Evolutionary conservation across 37 sponge, comb jelly and placozoan genomes (phyloP).

Genomic region (Dysidea cf. avara): DNA sequence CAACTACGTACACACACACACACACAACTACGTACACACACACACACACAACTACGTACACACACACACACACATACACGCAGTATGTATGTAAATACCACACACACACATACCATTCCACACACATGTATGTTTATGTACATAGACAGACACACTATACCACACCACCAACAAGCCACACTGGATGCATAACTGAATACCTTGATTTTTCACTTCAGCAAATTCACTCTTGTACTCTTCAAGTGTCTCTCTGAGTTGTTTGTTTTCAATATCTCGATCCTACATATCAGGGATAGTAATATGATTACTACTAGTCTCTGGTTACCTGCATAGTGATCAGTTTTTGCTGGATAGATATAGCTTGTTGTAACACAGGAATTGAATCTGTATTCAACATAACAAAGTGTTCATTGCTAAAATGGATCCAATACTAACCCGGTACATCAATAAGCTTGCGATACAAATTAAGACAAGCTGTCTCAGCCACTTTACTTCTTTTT

Average conservation of each 20-base stretch:
- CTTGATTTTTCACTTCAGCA: constrained; percentile 90
- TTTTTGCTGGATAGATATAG: constrained; percentile 62
- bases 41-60: constrained; percentile 20
- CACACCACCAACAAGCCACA: too few species aligned
- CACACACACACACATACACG: constrained; percentile 20
- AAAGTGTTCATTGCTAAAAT: neutral
- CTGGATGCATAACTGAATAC: too few species aligned
- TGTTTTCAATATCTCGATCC: constrained; percentile 88
- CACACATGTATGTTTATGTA: neutral
- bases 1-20: constrained; percentile 23
- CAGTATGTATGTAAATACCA: neutral
- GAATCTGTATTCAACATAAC: constrained; percentile 53
- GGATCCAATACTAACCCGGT: constrained; percentile 38
- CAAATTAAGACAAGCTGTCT: constrained; percentile 69
- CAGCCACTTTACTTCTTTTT: constrained; percentile 79
- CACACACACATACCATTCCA: constrained; percentile 10
- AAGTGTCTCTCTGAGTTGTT: constrained; percentile 86
- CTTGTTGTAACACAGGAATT: constrained; percentile 81
- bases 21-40: constrained; percentile 22
- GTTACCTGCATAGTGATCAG: constrained; percentile 56
- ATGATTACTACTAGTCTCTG: too few species aligned
- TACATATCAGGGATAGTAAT: constrained; percentile 8
- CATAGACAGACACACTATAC: neutral
- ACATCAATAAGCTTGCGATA: constrained; percentile 84
- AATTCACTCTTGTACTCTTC: constrained; percentile 92